These are phyloP conservation scores for Kryptolebias marmoratus DNA, from an alignment of 2,113 vertebrate species.

Conservation along the genomic window DNA sequence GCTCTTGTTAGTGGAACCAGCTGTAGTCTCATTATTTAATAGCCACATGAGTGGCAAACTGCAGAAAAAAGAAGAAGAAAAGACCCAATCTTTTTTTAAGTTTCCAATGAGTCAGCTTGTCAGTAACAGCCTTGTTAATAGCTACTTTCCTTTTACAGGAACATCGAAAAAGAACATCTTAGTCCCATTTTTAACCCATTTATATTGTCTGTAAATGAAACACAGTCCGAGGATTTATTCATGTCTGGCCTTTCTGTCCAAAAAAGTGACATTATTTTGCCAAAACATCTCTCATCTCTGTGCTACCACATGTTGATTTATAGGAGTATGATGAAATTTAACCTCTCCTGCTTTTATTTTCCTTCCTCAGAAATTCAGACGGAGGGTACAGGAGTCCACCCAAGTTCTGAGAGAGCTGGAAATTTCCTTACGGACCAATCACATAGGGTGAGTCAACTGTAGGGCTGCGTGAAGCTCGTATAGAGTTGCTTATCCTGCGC, in stretches of 20 bases:
- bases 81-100: conserved; percentile 40
- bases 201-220: conserved; percentile 22
- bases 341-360: conserved; percentile 34
- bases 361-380: conserved; percentile 91
- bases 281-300: conserved; percentile 44
- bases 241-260: conserved; percentile 40
- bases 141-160: conserved; percentile 38
- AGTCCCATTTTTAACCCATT: conserved; percentile 11
- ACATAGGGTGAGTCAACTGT: conserved; percentile 90
- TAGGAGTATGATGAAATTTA: conserved; percentile 50
- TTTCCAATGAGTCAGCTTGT: conserved; percentile 61
- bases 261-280: conserved; percentile 17
- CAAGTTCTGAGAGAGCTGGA: conserved; percentile 98
- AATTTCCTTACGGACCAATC: conserved; percentile 97
- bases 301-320: conserved; percentile 52
- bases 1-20: neutral
- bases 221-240: neutral
- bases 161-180: conserved; percentile 24
- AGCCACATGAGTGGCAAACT: conserved; percentile 37
- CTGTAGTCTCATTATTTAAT: conserved; percentile 5
- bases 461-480: conserved; percentile 26
- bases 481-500: conserved; percentile 33
- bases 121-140: conserved; percentile 41
- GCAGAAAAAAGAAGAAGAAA: neutral
- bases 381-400: conserved; percentile 97